Base-by-base conservation (phyloP, 2,797 vertebrate genomes). In the Botia almorhae region DNA sequence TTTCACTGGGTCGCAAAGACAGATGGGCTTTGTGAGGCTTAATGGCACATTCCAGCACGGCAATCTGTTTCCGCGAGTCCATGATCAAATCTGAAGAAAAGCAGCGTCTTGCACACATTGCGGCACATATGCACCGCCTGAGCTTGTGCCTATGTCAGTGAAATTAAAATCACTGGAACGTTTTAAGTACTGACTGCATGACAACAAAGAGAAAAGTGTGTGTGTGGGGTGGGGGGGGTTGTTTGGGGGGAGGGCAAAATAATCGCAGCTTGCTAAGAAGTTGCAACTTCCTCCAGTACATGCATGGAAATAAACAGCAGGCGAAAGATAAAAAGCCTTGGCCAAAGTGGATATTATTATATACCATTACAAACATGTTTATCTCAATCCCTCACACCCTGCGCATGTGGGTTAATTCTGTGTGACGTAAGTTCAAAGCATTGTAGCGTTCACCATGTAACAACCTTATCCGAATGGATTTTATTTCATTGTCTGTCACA, bases 281-380 rank as follows among this genome's bases (percentile, higher is more conserved):
- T 86, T 84, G 89, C 81, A 85, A 83, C 82, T 88, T 69, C 83
- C 80, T 69, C 50, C 70, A 77, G 73, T 69, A 60, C n/a, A 86
- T 76, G 76, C 73, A 63, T 21, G 19, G 82, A 86, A 82, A 84
- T 80, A 89, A 88, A 88, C 89, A 65, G 86, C 85, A 78, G 81
- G 82, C 77, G 87, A 85, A 81, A 82, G 85, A 58, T 61, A 76
- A 71, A 19, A 85, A 85, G 69, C 71, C 73, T 82, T 74, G 88
- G 87, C 88, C 75, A 89, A 89, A 91, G 84, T 82, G 89, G 89
- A 91, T 91, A 90, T 93, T 91, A 93, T 93, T 93, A 89, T 90
- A 92, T 91, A 92, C 93, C 93, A 90, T 93, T 89, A 91, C 92
- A 93, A 93, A 93, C 91, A 87, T 91, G 91, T 92, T 94, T 93